phyloP scores from a whole-genome alignment of 2,113 vertebrate genomes.

The Phaethon lepturus region DNA sequence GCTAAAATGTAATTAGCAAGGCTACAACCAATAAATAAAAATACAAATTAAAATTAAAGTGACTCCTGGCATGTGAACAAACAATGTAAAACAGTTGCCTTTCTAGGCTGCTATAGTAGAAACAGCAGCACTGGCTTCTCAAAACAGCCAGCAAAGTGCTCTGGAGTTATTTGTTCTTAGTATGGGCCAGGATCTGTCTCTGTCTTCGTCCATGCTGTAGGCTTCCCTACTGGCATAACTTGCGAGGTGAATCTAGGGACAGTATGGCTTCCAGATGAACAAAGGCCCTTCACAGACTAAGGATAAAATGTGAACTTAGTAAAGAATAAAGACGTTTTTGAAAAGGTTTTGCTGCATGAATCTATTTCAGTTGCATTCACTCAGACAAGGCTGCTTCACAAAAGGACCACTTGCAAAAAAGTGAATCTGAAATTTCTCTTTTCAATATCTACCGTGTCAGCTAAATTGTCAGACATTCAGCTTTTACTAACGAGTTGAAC shows the following conservation, averaged over 20 bases:
- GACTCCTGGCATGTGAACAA: not conserved
- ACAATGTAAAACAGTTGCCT: not conserved
- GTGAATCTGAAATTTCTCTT: not conserved
- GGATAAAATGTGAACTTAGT: not conserved
- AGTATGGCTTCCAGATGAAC: not conserved
- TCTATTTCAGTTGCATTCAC: not conserved
- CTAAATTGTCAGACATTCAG: not conserved
- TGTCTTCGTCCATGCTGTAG: not conserved
- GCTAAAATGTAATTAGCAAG: not conserved
- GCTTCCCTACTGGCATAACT: not conserved
- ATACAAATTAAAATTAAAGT: not conserved
- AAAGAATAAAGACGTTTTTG: not conserved
- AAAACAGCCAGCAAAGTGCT: not conserved
- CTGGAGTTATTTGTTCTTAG: not conserved
- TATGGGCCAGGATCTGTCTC: not conserved
- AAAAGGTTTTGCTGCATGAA: not conserved
- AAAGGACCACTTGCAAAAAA: not conserved
- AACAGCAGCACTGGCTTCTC: not conserved
- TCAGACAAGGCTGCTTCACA: not conserved
- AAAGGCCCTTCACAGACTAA: not conserved
- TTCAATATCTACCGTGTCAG: not conserved
- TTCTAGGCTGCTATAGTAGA: not conserved
- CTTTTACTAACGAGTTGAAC: not conserved
- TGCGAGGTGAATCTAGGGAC: not conserved
- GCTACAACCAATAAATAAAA: not conserved